Evolutionary conservation across 2,888 invertebrate genomes (phyloP).

Genomic region (Busseola fusca): DNA sequence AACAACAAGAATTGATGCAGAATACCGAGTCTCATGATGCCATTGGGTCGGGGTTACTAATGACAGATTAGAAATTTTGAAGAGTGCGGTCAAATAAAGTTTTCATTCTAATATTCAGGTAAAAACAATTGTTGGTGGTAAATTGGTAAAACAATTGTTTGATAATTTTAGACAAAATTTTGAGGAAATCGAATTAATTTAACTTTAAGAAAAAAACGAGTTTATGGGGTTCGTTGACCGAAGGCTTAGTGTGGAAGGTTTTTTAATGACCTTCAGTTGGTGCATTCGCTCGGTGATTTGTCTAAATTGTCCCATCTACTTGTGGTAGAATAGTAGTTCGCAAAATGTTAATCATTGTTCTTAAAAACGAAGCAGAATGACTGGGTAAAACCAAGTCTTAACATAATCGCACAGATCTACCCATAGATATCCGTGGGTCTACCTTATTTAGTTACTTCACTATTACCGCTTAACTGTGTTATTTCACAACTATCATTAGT

Average conservation of each 20-base stretch:
- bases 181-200: no score
- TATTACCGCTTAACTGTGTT: background rate
- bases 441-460: background rate
- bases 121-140: no score
- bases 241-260: no score
- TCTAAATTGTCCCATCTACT: background rate
- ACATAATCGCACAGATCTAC: background rate
- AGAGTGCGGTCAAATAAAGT: background rate
- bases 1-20: no score
- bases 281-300: no score
- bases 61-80: background rate
- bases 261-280: background rate
- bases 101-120: background rate
- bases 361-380: background rate
- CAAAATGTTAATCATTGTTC: background rate
- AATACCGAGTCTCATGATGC: background rate
- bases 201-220: no score
- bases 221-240: no score
- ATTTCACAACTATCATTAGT: slow-evolving; percentile 42
- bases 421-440: no score
- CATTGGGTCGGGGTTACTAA: no score
- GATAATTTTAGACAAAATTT: background rate
- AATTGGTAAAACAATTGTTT: background rate
- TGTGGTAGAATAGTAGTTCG: background rate
- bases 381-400: background rate